These are phyloP conservation scores for Actinemys pallida DNA, from an alignment of 2,113 vertebrate genomes.

Conservation along the genomic window DNA sequence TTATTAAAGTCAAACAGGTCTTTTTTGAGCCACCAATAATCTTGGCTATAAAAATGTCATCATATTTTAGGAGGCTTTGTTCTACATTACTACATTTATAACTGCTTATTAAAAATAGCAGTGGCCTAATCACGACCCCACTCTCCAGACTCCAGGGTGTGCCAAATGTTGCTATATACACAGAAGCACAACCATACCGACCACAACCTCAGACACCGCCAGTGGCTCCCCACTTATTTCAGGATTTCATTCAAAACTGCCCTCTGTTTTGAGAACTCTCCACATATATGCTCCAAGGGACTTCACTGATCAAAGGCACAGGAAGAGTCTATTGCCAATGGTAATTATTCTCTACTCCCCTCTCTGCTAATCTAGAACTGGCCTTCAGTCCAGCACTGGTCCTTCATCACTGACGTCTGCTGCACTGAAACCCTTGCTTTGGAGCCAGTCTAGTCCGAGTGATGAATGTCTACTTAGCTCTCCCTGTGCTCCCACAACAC, in stretches of 20 bases:
- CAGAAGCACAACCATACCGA: neutral
- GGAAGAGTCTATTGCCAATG: neutral
- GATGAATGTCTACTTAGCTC: neutral
- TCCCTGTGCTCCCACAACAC: neutral
- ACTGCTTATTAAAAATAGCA: neutral
- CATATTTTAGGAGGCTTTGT: neutral
- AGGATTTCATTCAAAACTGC: neutral
- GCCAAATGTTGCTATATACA: neutral
- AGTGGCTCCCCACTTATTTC: neutral
- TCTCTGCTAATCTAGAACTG: neutral
- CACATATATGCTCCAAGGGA: neutral
- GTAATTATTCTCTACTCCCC: neutral
- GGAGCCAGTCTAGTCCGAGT: neutral
- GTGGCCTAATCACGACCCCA: neutral
- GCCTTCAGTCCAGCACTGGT: neutral
- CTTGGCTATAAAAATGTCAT: neutral
- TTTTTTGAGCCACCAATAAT: neutral
- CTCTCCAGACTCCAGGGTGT: neutral
- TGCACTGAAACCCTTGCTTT: neutral
- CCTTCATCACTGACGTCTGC: neutral
- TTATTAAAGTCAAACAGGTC: slow-evolving; percentile 6
- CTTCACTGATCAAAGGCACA: neutral
- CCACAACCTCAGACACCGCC: neutral
- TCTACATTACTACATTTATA: neutral
- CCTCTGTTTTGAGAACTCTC: neutral